Percentiles rank a stretch among this genome's conserved stretches.
Evolutionary conservation across 2,797 vertebrate species (phyloP).

Genomic region (Paedocypris micromegethes): DNA sequence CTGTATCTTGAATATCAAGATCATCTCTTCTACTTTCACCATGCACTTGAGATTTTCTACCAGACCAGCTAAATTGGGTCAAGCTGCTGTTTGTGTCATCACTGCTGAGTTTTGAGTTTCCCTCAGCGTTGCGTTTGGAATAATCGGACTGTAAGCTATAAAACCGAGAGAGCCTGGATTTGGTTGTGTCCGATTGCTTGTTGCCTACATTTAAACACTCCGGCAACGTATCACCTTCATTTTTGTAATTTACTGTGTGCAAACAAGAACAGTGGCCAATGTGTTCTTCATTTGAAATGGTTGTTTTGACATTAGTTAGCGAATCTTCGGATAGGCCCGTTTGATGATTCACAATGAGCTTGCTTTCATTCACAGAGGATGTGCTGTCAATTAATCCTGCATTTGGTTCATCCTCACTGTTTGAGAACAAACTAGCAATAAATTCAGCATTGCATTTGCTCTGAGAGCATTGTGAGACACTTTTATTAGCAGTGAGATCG

Average conservation of each 20-base stretch:
- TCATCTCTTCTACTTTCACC: slow-evolving; percentile 38
- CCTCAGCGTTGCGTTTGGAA: slow-evolving; percentile 3
- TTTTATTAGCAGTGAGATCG: slow-evolving; percentile 28
- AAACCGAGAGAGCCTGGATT: slow-evolving; percentile 57
- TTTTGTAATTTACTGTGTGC: slow-evolving; percentile 37
- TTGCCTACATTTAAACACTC: slow-evolving; percentile 45
- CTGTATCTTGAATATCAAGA: slow-evolving; percentile 48
- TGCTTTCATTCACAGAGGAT: too few species aligned
- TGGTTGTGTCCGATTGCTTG: slow-evolving; percentile 47
- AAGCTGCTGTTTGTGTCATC: slow-evolving; percentile 40
- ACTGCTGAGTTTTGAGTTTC: slow-evolving; percentile 9
- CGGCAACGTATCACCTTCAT: slow-evolving; percentile 39
- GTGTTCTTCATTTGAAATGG: slow-evolving; percentile 41
- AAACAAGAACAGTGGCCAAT: slow-evolving; percentile 37
- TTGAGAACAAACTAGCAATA: slow-evolving; percentile 65
- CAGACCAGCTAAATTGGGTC: slow-evolving; percentile 48
- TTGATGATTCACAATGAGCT: too few species aligned
- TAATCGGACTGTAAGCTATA: slow-evolving; percentile 52
- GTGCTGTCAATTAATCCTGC: slow-evolving; percentile 52
- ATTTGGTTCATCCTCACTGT: slow-evolving; percentile 62
- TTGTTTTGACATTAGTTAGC: slow-evolving; percentile 42
- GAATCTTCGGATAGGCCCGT: too few species aligned
- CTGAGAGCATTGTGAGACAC: slow-evolving; percentile 48
- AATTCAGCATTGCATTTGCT: slow-evolving; percentile 59
- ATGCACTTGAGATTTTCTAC: slow-evolving; percentile 40